These are phyloP conservation scores for Nemotelus pantherinus DNA, from an alignment of 2,888 invertebrate genomes.

Conservation along the genomic window DNA sequence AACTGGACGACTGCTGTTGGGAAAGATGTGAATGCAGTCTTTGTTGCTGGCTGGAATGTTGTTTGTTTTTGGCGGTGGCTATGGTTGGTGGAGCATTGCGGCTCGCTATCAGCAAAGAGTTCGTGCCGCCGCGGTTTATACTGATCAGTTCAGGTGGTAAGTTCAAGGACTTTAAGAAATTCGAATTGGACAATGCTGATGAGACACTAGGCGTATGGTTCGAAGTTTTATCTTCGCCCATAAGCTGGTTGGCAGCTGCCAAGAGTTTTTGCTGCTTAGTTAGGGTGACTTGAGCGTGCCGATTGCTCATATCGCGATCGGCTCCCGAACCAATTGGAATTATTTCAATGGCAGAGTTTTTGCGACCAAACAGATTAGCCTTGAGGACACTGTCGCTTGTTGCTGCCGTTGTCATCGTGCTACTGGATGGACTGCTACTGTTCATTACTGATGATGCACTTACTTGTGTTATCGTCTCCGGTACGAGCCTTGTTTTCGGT, in stretches of 20 bases:
- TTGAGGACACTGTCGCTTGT: slow-evolving; percentile 60
- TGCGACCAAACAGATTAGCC: slow-evolving; percentile 57
- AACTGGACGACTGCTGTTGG: not conserved
- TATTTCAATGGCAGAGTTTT: slow-evolving; percentile 58
- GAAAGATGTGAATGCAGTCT: not conserved
- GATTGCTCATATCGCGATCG: not conserved
- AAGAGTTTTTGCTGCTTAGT: slow-evolving; percentile 62
- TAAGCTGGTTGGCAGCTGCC: slow-evolving; percentile 59
- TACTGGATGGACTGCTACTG: slow-evolving; percentile 48
- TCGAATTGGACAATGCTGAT: not conserved
- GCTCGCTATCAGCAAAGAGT: not conserved
- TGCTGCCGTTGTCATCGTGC: slow-evolving; percentile 25
- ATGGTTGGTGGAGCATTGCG: not conserved
- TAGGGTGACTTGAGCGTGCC: not conserved
- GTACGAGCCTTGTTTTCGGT: slow-evolving; percentile 55
- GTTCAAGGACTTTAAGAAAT: slow-evolving; percentile 51
- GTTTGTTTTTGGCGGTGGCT: slow-evolving; percentile 52
- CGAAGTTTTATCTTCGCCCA: slow-evolving; percentile 55
- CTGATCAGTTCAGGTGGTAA: slow-evolving; percentile 53
- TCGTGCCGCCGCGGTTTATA: slow-evolving; percentile 46
- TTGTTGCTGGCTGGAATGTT: slow-evolving; percentile 57
- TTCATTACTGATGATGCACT: slow-evolving; percentile 48
- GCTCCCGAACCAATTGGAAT: slow-evolving; percentile 54
- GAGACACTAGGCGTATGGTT: not conserved
- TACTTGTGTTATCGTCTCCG: slow-evolving; percentile 18